Evolutionary conservation across 2,113 vertebrate species (phyloP).

Genomic region (Boleophthalmus pectinirostris): DNA sequence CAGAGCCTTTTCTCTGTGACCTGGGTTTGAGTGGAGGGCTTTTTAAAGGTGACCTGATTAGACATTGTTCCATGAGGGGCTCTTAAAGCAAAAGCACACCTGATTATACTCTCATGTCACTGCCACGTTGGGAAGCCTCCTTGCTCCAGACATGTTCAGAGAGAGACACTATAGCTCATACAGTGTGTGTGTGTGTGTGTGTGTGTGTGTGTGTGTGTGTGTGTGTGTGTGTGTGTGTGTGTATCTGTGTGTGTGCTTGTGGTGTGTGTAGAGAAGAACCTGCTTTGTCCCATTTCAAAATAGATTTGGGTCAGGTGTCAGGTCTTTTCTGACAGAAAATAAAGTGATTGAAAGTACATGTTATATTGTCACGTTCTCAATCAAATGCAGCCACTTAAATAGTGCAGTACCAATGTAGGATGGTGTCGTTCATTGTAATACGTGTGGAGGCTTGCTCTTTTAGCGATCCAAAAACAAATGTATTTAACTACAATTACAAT

Average conservation of each 20-base stretch:
- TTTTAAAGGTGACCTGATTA: slow-evolving; percentile 30
- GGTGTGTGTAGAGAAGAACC: neutral
- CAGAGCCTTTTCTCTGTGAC: neutral
- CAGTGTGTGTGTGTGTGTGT: too few relatives aligned
- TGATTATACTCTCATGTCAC: neutral
- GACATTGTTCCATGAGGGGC: neutral
- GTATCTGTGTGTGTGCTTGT: too few relatives aligned
- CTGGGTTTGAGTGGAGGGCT: neutral
- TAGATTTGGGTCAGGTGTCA: neutral
- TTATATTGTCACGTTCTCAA: neutral
- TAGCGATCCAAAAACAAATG: too few relatives aligned
- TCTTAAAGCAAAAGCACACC: slow-evolving; percentile 9
- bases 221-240: too few relatives aligned
- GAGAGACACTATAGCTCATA: neutral
- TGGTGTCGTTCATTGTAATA: too few relatives aligned
- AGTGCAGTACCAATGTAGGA: too few relatives aligned
- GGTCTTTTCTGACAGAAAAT: neutral
- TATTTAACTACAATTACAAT: too few relatives aligned
- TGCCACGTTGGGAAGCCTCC: neutral
- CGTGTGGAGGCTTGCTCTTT: too few relatives aligned
- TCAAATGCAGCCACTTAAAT: neutral
- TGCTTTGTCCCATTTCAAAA: neutral
- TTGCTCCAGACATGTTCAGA: neutral
- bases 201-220: too few relatives aligned
- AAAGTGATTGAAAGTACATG: neutral